Percentiles rank a stretch among this genome's conserved stretches.
Conservation (phyloP, 2,113 vertebrate species). For the Vimba vimba region DNA sequence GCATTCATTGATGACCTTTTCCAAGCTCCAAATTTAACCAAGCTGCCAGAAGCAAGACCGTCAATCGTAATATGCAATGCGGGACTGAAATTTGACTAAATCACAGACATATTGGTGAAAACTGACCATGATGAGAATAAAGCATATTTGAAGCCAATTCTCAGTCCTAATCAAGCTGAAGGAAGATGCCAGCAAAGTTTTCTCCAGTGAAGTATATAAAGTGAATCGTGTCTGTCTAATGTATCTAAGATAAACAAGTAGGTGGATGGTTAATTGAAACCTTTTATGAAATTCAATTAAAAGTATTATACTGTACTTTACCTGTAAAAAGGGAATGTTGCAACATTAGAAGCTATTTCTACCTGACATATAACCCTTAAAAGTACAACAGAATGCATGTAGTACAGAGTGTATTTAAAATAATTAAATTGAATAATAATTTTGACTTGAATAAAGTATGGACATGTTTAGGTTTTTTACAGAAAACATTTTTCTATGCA, state of each 20-base stretch:
- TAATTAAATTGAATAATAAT: neutral
- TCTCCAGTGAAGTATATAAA: neutral
- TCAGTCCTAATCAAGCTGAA: neutral
- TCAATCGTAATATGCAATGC: neutral
- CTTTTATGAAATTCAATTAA: neutral
- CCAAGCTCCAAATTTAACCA: neutral
- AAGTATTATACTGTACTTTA: neutral
- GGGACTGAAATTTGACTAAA: neutral
- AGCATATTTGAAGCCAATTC: neutral
- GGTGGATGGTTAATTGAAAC: neutral
- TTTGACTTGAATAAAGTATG: too few relatives aligned
- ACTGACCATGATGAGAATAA: neutral
- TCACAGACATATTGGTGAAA: neutral
- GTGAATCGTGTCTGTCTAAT: neutral
- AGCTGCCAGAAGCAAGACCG: neutral
- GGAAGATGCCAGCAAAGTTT: neutral
- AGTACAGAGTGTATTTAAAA: neutral
- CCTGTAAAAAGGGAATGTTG: neutral
- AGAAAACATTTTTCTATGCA: too few relatives aligned
- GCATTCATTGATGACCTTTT: neutral
- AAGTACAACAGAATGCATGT: neutral
- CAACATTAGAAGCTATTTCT: neutral
- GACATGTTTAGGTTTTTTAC: neutral
- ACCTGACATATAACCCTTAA: neutral
- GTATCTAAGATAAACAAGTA: neutral